Evolutionary conservation across 2,797 vertebrate genomes (phyloP), one percentile per base, ranked within the genome.

Genomic region (Hafferia zeledoni): DNA sequence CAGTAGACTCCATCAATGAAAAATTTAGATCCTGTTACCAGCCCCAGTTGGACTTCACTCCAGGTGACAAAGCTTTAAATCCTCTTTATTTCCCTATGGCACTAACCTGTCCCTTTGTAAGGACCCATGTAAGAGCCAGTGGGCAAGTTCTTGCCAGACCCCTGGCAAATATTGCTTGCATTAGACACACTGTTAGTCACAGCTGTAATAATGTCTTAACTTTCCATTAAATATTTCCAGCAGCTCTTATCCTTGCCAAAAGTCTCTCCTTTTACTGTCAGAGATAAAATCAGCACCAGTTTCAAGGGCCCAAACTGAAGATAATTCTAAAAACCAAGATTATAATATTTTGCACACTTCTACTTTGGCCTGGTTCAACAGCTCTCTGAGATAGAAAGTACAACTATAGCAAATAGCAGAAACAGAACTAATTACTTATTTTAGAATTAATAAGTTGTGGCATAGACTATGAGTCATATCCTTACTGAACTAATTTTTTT

Each of bases 401-500:
- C 27, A 76, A 65, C 63, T 67, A 35, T 12, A 61, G 79, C 49
- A 78, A 91, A 88, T 25, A 88, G 53, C 79, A 96, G 87, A 93
- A 95, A 81, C 71, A 87, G 46, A 78, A 64, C 72, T 87, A 90
- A 93, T 91, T 71, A 75, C 61, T 89, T 91, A 71, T 71, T 91
- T 83, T 82, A 88, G 87, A 83, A 91, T 85, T 94, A 94, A 83
- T 93, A 94, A 83, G 23, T 88, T 86, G 44, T 17, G 12, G 65
- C n/a, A 44, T 19, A 75, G 57, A 47, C 76, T 86, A 18, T 95
- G 94, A 96, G 90, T 96, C 83, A 95, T 81, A 91, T 90, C 76
- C 87, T 83, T 78, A 70, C 71, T 71, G 41, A 93, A 77, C 10
- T 71, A 16, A 43, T 27, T 85, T 53, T 76, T 69, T 72, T 65